A percentile compares a stretch with the other conserved stretches of the same genome.
phyloP scores from a whole-genome alignment of 1,140 invertebrate genomes.

The Bombus pyrosoma region DNA sequence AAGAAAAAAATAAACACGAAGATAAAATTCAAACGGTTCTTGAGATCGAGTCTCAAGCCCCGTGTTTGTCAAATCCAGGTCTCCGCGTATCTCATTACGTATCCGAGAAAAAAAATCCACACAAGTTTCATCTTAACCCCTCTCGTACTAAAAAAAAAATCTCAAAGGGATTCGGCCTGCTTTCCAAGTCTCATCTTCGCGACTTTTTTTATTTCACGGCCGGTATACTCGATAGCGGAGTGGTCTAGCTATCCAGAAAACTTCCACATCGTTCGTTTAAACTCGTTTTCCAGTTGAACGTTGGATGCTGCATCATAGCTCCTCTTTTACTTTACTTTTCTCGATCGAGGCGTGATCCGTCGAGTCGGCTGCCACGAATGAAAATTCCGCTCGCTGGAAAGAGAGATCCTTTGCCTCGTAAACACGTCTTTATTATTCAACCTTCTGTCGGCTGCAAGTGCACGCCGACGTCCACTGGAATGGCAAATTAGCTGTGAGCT shows the following conservation, averaged over 20 bases:
- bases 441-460: conserved; percentile 9
- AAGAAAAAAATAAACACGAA: background rate
- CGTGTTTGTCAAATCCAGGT: too few species aligned
- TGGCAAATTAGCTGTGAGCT: conserved; percentile 10
- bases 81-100: background rate
- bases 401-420: background rate
- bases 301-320: too few species aligned
- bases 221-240: background rate
- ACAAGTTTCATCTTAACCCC: background rate
- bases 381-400: background rate
- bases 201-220: background rate
- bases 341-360: too few species aligned
- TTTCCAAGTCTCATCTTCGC: background rate
- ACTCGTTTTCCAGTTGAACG: background rate
- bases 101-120: background rate
- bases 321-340: too few species aligned
- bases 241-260: background rate
- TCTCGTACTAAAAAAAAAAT: background rate
- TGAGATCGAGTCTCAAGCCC: too few species aligned
- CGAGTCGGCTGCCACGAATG: background rate
- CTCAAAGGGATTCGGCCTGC: background rate
- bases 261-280: background rate
- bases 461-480: background rate
- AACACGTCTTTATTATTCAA: conserved; percentile 31
- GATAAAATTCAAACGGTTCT: too few species aligned